Conservation (phyloP, 2,797 vertebrate species). For the Sebastes alutus region DNA sequence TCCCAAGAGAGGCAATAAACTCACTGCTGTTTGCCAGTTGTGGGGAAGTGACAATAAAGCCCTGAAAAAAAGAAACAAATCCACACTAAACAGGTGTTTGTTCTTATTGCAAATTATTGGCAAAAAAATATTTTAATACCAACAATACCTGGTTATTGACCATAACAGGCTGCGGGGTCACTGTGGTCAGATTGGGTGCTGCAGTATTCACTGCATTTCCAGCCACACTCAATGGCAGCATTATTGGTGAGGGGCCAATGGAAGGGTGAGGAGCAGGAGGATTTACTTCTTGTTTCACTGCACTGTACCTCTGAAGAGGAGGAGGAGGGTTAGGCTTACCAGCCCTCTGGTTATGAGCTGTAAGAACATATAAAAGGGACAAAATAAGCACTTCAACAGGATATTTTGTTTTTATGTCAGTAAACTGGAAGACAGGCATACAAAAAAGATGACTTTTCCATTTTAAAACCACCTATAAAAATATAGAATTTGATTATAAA, state of each 20-base stretch:
- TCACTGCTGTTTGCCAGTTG: conserved; percentile 63
- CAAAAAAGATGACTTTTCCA: neutral
- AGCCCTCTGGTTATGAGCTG: conserved; percentile 70
- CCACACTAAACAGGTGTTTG: neutral
- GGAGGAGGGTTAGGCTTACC: conserved; percentile 12
- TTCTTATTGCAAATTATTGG: neutral
- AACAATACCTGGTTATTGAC: conserved; percentile 76
- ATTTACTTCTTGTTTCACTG: conserved; percentile 34
- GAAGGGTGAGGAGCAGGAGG: conserved; percentile 63
- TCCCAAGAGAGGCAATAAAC: conserved; percentile 69
- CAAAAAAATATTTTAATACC: neutral
- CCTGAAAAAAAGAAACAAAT: conserved; percentile 46
- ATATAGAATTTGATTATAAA: neutral
- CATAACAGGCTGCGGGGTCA: conserved; percentile 72
- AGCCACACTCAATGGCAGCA: conserved; percentile 76
- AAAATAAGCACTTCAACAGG: neutral
- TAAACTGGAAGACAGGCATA: neutral
- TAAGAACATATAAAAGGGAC: neutral
- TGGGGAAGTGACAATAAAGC: conserved; percentile 73
- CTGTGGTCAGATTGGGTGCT: conserved; percentile 66
- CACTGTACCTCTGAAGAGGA: conserved; percentile 28
- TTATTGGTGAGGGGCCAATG: conserved; percentile 72
- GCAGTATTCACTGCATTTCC: conserved; percentile 47
- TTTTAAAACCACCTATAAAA: neutral
- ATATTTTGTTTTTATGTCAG: neutral